A percentile compares a stretch with the other conserved stretches of the same genome.
Conservation (phyloP, 2,888 invertebrate genomes). For the Apamea crenata region DNA sequence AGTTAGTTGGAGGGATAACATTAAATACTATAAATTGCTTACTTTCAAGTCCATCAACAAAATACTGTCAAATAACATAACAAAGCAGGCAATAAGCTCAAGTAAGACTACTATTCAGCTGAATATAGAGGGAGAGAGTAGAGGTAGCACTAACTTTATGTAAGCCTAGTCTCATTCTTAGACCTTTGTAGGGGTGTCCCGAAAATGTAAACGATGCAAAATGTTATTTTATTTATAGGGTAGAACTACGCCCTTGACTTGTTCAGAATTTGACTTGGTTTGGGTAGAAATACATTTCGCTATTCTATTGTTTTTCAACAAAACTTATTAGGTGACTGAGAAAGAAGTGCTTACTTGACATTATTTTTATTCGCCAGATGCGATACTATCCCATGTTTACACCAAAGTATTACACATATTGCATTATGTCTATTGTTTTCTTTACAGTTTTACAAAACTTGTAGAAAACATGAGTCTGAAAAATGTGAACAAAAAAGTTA, state of each 20-base stretch:
- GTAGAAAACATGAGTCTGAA: neutral
- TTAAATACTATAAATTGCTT: too few relatives aligned
- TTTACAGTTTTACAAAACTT: neutral
- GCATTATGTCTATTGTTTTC: neutral
- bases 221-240: conserved; percentile 6
- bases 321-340: neutral
- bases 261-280: conserved; percentile 4
- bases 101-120: neutral
- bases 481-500: neutral
- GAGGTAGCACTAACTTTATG: neutral
- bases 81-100: neutral
- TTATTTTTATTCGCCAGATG: neutral
- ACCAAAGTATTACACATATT: neutral
- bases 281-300: neutral
- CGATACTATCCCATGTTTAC: neutral
- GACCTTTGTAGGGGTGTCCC: neutral
- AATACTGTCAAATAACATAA: neutral
- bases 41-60: neutral
- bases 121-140: too few relatives aligned
- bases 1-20: too few relatives aligned
- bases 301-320: neutral
- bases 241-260: conserved; percentile 10
- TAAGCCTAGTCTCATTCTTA: neutral
- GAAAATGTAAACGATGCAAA: neutral
- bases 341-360: neutral